A percentile compares a stretch with the other conserved stretches of the same genome.
phyloP scores from a whole-genome alignment of 1,140 invertebrate species.

The Trialeurodes vaporariorum region DNA sequence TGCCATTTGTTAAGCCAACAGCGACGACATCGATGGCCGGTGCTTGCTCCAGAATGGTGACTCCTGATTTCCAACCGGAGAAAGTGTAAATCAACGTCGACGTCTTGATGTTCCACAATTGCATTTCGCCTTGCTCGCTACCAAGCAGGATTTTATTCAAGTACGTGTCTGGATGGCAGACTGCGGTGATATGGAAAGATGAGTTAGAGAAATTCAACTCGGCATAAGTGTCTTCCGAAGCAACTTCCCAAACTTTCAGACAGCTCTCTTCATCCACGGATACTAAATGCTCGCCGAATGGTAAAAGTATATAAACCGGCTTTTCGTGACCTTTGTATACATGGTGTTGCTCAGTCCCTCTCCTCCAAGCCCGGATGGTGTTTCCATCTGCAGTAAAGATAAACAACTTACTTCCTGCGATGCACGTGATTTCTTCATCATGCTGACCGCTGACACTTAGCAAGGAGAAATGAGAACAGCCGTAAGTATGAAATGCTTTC shows the following conservation, averaged over 20 bases:
- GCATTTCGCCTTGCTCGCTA: constrained; percentile 73
- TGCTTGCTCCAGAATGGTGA: constrained; percentile 65
- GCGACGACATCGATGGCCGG: constrained; percentile 85
- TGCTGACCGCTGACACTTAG: constrained; percentile 71
- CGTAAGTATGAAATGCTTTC: constrained; percentile 84
- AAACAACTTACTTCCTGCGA: constrained; percentile 65
- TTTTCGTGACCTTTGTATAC: constrained; percentile 62
- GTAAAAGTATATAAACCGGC: constrained; percentile 64
- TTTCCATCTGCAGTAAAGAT: constrained; percentile 69
- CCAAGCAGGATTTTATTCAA: constrained; percentile 90
- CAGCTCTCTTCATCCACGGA: constrained; percentile 68
- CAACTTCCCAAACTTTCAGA: constrained; percentile 78
- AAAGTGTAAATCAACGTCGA: constrained; percentile 70
- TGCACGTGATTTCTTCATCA: constrained; percentile 65
- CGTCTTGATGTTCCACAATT: constrained; percentile 82
- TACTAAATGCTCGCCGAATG: constrained; percentile 76
- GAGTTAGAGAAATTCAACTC: constrained; percentile 58
- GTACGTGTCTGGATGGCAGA: constrained; percentile 85
- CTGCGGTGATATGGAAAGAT: constrained; percentile 59
- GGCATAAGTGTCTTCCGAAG: constrained; percentile 50
- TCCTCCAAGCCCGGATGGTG: constrained; percentile 72
- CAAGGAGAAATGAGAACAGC: constrained; percentile 66
- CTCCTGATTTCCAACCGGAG: constrained; percentile 54
- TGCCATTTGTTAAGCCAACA: constrained; percentile 68
- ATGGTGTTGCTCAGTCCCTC: constrained; percentile 75